These are phyloP conservation scores for Andrena hattorfiana DNA, from an alignment of 2,888 invertebrate genomes.

Conservation along the genomic window DNA sequence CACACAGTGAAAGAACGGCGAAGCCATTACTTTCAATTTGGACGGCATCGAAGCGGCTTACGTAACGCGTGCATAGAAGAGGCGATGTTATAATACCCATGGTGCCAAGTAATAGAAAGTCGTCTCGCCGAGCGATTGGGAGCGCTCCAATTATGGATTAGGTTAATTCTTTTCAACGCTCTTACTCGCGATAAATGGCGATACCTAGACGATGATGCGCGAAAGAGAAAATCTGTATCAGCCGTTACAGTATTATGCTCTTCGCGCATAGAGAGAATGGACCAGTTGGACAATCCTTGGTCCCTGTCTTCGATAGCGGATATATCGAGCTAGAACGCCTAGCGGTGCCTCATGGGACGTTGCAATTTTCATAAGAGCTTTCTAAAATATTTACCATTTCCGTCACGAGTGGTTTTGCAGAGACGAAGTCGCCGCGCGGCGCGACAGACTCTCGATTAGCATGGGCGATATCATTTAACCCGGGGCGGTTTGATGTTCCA, in stretches of 20 bases:
- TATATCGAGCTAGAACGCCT: too few species aligned
- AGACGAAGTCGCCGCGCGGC: slow-evolving; percentile 2
- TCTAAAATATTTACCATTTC: background rate
- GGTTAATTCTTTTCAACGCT: background rate
- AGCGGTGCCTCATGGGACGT: too few species aligned
- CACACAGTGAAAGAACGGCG: slow-evolving; percentile 56
- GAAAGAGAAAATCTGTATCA: background rate
- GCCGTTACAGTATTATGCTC: background rate
- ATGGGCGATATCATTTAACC: slow-evolving; percentile 38
- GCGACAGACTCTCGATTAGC: slow-evolving; percentile 29
- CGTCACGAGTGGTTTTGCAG: background rate
- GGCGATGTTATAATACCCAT: background rate
- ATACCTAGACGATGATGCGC: background rate
- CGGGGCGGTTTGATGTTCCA: slow-evolving; percentile 28
- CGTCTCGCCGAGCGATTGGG: background rate
- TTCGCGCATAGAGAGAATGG: too few species aligned
- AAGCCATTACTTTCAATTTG: slow-evolving; percentile 72
- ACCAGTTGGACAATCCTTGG: too few species aligned
- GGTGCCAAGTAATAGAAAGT: slow-evolving; percentile 18
- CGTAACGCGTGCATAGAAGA: slow-evolving; percentile 43
- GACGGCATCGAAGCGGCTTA: slow-evolving; percentile 48
- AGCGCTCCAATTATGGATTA: background rate
- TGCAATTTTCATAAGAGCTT: background rate
- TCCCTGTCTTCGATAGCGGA: too few species aligned
- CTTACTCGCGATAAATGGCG: background rate